Base-by-base conservation (phyloP, 2,888 invertebrate species). In the Sphaeridia pumilis region DNA sequence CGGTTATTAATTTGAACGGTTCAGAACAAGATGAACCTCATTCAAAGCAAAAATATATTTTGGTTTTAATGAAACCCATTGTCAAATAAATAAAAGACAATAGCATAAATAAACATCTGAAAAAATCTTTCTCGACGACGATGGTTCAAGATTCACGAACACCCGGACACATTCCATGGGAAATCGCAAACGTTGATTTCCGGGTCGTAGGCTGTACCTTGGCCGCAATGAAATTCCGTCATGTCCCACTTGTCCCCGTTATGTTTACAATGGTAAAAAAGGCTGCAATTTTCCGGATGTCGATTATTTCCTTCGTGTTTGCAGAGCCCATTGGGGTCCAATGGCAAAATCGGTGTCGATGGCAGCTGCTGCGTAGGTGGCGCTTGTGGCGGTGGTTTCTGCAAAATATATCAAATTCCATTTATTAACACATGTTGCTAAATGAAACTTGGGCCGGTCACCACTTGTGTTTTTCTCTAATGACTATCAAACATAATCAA, bases 121-220 rank as follows among this genome's bases (percentile, higher is more conserved):
- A n/a, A n/a, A n/a, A n/a, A n/a, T n/a, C n/a, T n/a, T n/a, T n/a
- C n/a, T n/a, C n/a, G n/a, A n/a, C n/a, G n/a, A n/a, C n/a, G n/a
- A 31, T 31, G 14, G 34, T 10, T 31, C 14, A 36, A 36, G n/a
- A 17, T 36, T 24, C 27, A 45, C 3, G 3, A n/a, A 22, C 61
- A 61, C 24, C 55, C 58, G 2, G 58, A 56, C 34, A 61, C 56
- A 31, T 41, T 43, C 7, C 47, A 20, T 12, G 56, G 50, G 42
- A 47, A 55, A 31, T 54, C 47, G 27, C 62, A 62, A 21, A 31
- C 46, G 2, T 46, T 21, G 3, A 21, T 46, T 1, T 3, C 36
- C 17, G 50, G 50, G 35, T 58, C 36, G 35, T 58, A 62, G 17
- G 47, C 31, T 0, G 60, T 60, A 43, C 62, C 62, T n/a, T 52